Evolutionary conservation across 2,888 invertebrate species (phyloP).

Genomic region (Beris chalybata): DNA sequence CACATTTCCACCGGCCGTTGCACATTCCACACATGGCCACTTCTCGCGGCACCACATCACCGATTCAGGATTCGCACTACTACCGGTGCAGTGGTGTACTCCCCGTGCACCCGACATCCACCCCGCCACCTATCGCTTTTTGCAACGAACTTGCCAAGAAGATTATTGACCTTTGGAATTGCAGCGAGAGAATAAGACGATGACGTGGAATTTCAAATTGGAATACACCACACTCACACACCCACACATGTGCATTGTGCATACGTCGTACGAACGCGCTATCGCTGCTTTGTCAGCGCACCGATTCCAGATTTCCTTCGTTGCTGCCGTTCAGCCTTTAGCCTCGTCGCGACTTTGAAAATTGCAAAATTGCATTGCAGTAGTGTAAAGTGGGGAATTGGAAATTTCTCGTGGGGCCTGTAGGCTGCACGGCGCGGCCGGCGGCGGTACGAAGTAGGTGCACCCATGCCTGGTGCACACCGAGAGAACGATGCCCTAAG

Average conservation of each 20-base stretch:
- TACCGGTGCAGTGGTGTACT: not conserved
- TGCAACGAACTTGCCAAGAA: slow-evolving; percentile 16
- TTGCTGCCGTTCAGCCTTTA: not conserved
- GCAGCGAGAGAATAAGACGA: slow-evolving; percentile 25
- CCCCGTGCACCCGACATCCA: not conserved
- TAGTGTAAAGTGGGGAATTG: too few relatives aligned
- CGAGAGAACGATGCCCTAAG: not conserved
- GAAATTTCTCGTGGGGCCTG: too few relatives aligned
- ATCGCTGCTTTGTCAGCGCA: not conserved
- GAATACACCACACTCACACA: slow-evolving; percentile 14
- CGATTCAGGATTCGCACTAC: too few relatives aligned
- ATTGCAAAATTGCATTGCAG: too few relatives aligned
- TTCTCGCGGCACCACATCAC: slow-evolving; percentile 13
- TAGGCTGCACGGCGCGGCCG: too few relatives aligned
- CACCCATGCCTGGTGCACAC: not conserved
- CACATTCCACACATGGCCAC: slow-evolving; percentile 22
- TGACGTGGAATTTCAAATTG: slow-evolving; percentile 25
- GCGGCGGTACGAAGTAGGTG: too few relatives aligned
- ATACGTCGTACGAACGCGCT: slow-evolving; percentile 3
- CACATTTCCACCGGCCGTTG: slow-evolving; percentile 11
- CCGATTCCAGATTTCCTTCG: slow-evolving; percentile 16
- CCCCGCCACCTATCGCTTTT: slow-evolving; percentile 20
- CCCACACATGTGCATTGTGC: not conserved
- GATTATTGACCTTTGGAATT: slow-evolving; percentile 31
- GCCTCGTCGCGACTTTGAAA: not conserved